Conservation (phyloP, 1,140 invertebrate species). For the Cydia pomonella region DNA sequence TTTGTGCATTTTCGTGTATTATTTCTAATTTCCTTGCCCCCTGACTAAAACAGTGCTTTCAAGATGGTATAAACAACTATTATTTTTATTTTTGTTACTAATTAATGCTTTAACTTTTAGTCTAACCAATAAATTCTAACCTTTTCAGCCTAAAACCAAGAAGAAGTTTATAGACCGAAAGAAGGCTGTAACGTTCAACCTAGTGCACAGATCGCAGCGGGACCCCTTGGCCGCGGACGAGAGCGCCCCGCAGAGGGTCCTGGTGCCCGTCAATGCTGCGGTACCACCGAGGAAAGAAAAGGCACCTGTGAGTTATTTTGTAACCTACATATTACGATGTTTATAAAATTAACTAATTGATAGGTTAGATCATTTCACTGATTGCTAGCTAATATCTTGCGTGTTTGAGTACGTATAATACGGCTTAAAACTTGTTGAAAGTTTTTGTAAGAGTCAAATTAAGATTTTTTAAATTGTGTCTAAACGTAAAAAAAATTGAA, state of each 20-base stretch:
- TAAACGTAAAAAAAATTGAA: too few relatives aligned
- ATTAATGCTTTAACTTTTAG: not conserved
- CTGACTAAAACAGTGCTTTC: not conserved
- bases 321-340: slow-evolving; percentile 38
- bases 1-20: slow-evolving; percentile 44
- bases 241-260: slow-evolving; percentile 91
- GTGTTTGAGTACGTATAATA: too few relatives aligned
- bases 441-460: too few relatives aligned
- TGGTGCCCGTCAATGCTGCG: slow-evolving; percentile 83
- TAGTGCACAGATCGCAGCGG: slow-evolving; percentile 95
- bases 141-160: slow-evolving; percentile 86
- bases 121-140: slow-evolving; percentile 34
- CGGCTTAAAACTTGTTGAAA: too few relatives aligned
- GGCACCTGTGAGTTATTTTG: slow-evolving; percentile 56
- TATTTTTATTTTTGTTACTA: not conserved
- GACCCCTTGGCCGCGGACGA: slow-evolving; percentile 95
- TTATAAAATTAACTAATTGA: not conserved
- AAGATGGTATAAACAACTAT: slow-evolving; percentile 51
- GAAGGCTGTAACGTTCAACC: slow-evolving; percentile 93
- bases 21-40: slow-evolving; percentile 7
- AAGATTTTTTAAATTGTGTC: too few relatives aligned
- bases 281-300: slow-evolving; percentile 64
- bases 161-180: slow-evolving; percentile 97
- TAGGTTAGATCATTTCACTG: too few relatives aligned
- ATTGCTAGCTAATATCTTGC: too few relatives aligned